Evolutionary conservation across 2,888 invertebrate genomes (phyloP), one percentile per base, ranked within the genome.

Genomic region (Hirtodrosophila alboralis): DNA sequence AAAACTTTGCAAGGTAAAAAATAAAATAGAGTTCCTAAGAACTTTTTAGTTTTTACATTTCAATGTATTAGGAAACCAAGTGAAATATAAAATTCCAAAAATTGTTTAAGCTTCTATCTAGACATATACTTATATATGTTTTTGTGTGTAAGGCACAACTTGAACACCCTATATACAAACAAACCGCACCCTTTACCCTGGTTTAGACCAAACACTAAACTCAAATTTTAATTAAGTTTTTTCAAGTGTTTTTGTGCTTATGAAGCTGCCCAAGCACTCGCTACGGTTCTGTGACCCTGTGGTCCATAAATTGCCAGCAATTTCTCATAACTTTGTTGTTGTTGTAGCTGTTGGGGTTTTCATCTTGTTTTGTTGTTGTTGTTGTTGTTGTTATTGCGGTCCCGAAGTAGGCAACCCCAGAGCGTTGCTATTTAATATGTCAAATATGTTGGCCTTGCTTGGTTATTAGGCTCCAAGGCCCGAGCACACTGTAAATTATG

Each of bases 141-240:
- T 48, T 6, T 13, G 12, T 26, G 0, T 1, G 18, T n/a, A 6
- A 37, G 9, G n/a, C 23, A 14, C 26, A 8, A 43, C 44, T n/a
- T n/a, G n/a, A 48, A 41, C 69, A 65, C 69, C 51, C 65, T 60
- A 52, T 57, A 37, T 13, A 54, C 18, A 47, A 43, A 21, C 34
- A 43, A 49, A 9, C 49, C 47, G 21, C 49, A 56, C 30, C 66
- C 56, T 57, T 61, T 44, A 26, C 18, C 37, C 28, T 26, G 43
- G 28, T 53, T 52, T 27, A 59, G 43, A 52, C 61, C 67, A 41
- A 73, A 66, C 65, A 56, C 74, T 62, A 60, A 66, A 68, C 64
- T 71, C 74, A 64, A 76, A 76, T 76, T 80, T 80, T 81, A 80
- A 80, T 80, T 80, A 80, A 79, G 75, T 75, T 81, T 79, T 62